Percentiles rank a stretch among this genome's conserved stretches.
Evolutionary conservation across 2,113 vertebrate species (phyloP).

Genomic region (Anoplopoma fimbria): DNA sequence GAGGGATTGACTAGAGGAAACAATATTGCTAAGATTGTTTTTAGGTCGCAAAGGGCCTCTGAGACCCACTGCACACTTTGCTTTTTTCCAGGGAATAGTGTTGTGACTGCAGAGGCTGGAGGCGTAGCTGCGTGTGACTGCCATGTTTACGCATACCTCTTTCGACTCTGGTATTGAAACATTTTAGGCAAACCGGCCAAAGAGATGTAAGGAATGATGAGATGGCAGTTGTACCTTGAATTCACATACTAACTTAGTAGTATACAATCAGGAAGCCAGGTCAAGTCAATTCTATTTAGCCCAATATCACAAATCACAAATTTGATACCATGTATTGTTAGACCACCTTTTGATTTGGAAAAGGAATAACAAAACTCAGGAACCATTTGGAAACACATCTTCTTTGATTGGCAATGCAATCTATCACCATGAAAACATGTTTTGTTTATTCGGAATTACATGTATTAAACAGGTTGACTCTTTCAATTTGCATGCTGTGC

Average conservation of each 20-base stretch:
- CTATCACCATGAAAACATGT: conserved; percentile 40
- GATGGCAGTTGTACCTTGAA: conserved; percentile 36
- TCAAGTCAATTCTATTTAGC: not conserved
- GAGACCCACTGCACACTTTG: conserved; percentile 56
- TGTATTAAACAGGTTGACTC: conserved; percentile 58
- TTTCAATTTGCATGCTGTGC: conserved; percentile 59
- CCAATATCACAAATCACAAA: too few relatives aligned
- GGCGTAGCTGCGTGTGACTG: conserved; percentile 44
- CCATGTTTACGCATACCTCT: conserved; percentile 55
- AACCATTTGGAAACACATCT: conserved; percentile 42
- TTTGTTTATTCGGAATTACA: conserved; percentile 50
- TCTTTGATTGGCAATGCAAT: conserved; percentile 56
- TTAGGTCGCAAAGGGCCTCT: conserved; percentile 73
- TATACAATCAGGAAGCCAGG: conserved; percentile 34
- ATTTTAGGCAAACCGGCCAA: conserved; percentile 38
- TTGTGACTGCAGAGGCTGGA: conserved; percentile 56
- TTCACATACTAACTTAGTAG: conserved; percentile 12
- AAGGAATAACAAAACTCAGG: not conserved
- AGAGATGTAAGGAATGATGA: conserved; percentile 48
- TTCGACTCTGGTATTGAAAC: conserved; percentile 34
- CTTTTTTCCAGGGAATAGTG: conserved; percentile 57
- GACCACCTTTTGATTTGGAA: not conserved
- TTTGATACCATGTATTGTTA: not conserved
- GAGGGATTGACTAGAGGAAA: conserved; percentile 80
- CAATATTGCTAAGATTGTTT: conserved; percentile 80